Conservation (phyloP, 2,888 invertebrate genomes). For the Ophion slaviceki region DNA sequence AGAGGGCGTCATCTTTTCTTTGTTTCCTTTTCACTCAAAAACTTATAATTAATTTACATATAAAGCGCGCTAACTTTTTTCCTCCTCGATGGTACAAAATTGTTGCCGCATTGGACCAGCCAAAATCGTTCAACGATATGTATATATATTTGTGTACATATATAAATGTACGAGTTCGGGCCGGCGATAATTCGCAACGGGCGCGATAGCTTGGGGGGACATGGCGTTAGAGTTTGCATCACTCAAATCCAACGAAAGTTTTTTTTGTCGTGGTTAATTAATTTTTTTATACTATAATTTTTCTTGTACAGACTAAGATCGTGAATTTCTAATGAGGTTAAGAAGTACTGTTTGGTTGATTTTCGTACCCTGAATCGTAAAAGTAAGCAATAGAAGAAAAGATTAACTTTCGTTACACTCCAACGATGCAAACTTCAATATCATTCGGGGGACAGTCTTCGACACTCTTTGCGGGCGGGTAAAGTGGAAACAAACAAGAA, state of each 20-base stretch:
- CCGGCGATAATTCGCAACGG: constrained; percentile 21
- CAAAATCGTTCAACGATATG: constrained; percentile 31
- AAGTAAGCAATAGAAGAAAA: too few species aligned
- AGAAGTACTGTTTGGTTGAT: too few species aligned
- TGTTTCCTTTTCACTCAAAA: constrained; percentile 41
- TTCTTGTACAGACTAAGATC: too few species aligned
- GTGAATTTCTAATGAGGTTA: too few species aligned
- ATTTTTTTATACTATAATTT: too few species aligned
- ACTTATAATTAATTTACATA: constrained; percentile 63
- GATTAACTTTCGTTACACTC: too few species aligned
- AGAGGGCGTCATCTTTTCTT: constrained; percentile 21
- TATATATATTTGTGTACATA: constrained; percentile 7
- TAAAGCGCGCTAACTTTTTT: constrained; percentile 50
- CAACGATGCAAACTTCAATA: too few species aligned
- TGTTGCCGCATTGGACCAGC: constrained; percentile 39
- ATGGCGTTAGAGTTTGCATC: too few species aligned
- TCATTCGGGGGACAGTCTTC: neutral
- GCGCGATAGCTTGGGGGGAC: constrained; percentile 6
- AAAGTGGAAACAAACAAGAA: constrained; percentile 20
- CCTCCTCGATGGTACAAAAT: constrained; percentile 44
- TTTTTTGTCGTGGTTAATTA: too few species aligned
- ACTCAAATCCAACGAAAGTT: too few species aligned
- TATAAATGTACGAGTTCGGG: neutral
- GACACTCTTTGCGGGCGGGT: constrained; percentile 38
- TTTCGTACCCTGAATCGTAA: too few species aligned